Percentiles rank a stretch among this genome's conserved stretches.
phyloP scores from a whole-genome alignment of 2,797 vertebrate species.

The Lepus oiostolus region DNA sequence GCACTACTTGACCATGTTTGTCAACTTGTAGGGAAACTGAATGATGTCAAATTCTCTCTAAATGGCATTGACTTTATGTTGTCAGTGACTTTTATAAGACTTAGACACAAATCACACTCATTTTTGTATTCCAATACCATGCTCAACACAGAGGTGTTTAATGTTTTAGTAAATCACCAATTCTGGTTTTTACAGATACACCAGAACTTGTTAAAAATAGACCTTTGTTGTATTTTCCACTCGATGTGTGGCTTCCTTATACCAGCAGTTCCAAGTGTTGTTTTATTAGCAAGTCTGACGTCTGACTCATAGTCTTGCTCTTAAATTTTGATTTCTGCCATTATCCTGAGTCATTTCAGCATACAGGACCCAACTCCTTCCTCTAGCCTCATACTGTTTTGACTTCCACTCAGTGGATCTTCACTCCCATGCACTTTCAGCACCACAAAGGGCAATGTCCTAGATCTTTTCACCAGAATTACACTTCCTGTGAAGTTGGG shows the following conservation, averaged over 20 bases:
- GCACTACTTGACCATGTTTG: not conserved
- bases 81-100: conserved; percentile 6
- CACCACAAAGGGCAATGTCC: not conserved
- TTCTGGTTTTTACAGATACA: not conserved
- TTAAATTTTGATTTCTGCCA: conserved; percentile 7
- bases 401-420: not conserved
- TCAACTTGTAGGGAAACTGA: not conserved
- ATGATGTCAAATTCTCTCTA: not conserved
- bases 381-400: not conserved
- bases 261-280: not conserved
- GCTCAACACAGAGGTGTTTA: not conserved
- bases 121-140: not conserved
- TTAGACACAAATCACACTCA: not conserved
- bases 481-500: conserved; percentile 8
- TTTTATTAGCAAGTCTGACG: not conserved
- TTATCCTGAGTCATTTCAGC: conserved; percentile 22
- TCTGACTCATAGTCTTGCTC: not conserved
- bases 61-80: not conserved
- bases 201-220: not conserved
- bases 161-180: not conserved
- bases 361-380: not conserved
- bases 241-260: not conserved
- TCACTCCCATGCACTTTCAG: not conserved
- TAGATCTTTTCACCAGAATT: not conserved
- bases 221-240: not conserved